Base-by-base conservation (phyloP, 2,888 invertebrate genomes). In the Alloplasta piceator region DNA sequence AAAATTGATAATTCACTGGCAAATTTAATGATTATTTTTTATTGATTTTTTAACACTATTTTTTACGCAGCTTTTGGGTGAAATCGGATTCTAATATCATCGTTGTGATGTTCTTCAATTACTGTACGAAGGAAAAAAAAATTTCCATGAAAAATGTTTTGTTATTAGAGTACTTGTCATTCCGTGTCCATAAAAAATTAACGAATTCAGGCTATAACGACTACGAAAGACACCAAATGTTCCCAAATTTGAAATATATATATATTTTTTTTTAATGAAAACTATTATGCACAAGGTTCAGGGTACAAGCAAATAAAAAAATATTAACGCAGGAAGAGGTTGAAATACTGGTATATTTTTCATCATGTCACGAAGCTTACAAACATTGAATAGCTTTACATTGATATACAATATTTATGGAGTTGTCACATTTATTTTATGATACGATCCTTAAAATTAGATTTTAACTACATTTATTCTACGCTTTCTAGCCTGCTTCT, bases 301-400 rank as follows among this genome's bases (percentile, higher is more conserved):
- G n/a, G 63, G 63, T 64, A 64, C 63, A 64, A 36, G 48, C 46
- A 48, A 64, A 64, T 46, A 63, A 63, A 26, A 63, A 64, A 64
- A 64, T 48, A 48, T 64, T 64, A 64, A 48, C 26, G 36, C 63
- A 64, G 36, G 36, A 16, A 48, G 36, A 64, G 48, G 46, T 63
- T 63, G 16, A 64, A 64, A 10, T n/a, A 26, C 6, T 64, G 48
- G 36, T 64, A 64, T 48, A 64, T 64, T 64, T 64, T 64, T 48
- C n/a, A 48, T n/a, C 63, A 58, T 38, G 38, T 12, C n/a, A n/a
- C 60, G 10, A n/a, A 2, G 26, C 26, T 26, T 26, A 26, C 26
- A 26, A 26, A 26, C 26, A 26, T 26, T 26, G 1, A 26, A 26
- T 26, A 26, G 26, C 3, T 26, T 26, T 26, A 26, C 3, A 26